Conservation (phyloP, 2,113 vertebrate species). For the Lagopus muta region DNA sequence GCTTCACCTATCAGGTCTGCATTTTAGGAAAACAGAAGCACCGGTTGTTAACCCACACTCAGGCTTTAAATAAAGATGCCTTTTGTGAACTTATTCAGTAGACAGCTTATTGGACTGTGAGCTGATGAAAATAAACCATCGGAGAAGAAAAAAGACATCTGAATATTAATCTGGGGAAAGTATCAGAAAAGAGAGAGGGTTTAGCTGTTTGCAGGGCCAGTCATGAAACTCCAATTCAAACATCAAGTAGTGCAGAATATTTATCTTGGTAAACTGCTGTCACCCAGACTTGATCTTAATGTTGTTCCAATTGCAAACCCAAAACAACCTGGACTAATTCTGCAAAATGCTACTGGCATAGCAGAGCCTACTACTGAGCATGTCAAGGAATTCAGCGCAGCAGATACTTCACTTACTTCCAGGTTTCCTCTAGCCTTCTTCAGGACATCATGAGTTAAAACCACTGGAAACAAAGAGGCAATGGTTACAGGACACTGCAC, state of each 20-base stretch:
- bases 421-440: conserved; percentile 94
- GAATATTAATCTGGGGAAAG: not conserved
- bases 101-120: not conserved
- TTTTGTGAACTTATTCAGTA: not conserved
- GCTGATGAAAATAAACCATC: not conserved
- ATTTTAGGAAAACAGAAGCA: not conserved
- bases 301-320: not conserved
- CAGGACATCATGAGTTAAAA: conserved; percentile 89
- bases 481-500: not conserved
- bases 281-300: not conserved
- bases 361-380: not conserved
- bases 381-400: not conserved
- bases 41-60: not conserved
- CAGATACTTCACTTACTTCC: conserved; percentile 81
- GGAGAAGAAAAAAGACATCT: not conserved
- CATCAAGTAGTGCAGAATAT: conserved; percentile 5
- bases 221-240: conserved; percentile 29
- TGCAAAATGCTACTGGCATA: not conserved
- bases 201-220: not conserved
- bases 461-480: conserved; percentile 78
- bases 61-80: not conserved
- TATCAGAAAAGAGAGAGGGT: not conserved
- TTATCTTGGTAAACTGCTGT: conserved; percentile 8
- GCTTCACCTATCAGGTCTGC: not conserved
- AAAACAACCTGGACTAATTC: conserved; percentile 10